These are phyloP conservation scores for Cyprinodon variegatus DNA, from an alignment of 2,113 vertebrate species.

Conservation along the genomic window DNA sequence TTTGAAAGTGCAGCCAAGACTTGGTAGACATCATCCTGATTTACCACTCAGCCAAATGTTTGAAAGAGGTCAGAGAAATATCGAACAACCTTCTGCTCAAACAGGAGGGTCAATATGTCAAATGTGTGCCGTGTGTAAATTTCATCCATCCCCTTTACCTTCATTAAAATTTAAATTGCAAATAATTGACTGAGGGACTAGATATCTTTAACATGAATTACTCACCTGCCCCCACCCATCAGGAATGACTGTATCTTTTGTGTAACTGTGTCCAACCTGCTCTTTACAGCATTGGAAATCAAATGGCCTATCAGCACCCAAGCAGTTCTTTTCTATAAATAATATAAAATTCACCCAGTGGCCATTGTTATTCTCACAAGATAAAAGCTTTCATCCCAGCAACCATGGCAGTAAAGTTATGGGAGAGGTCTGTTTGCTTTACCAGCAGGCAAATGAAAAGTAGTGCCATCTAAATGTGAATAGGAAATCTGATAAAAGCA, in stretches of 20 bases:
- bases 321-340: slow-evolving; percentile 50
- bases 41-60: slow-evolving; percentile 36
- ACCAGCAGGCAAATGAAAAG: slow-evolving; percentile 53
- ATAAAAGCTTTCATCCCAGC: slow-evolving; percentile 51
- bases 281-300: slow-evolving; percentile 44
- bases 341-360: slow-evolving; percentile 44
- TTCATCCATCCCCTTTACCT: slow-evolving; percentile 22
- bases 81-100: slow-evolving; percentile 49
- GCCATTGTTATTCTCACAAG: slow-evolving; percentile 49
- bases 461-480: slow-evolving; percentile 50
- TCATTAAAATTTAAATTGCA: slow-evolving; percentile 40
- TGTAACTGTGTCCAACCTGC: slow-evolving; percentile 38
- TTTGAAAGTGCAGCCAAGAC: slow-evolving; percentile 53
- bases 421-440: slow-evolving; percentile 44
- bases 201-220: slow-evolving; percentile 15
- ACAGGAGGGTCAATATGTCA: slow-evolving; percentile 32
- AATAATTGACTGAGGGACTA: slow-evolving; percentile 38
- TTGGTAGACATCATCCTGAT: slow-evolving; percentile 44
- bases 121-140: slow-evolving; percentile 43
- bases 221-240: slow-evolving; percentile 16
- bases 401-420: slow-evolving; percentile 38
- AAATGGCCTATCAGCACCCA: slow-evolving; percentile 38
- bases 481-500: slow-evolving; percentile 40
- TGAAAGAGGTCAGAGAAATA: slow-evolving; percentile 59
- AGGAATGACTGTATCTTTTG: slow-evolving; percentile 26